Conservation (phyloP, 2,888 invertebrate species). For the Lasioglossum lativentre region DNA sequence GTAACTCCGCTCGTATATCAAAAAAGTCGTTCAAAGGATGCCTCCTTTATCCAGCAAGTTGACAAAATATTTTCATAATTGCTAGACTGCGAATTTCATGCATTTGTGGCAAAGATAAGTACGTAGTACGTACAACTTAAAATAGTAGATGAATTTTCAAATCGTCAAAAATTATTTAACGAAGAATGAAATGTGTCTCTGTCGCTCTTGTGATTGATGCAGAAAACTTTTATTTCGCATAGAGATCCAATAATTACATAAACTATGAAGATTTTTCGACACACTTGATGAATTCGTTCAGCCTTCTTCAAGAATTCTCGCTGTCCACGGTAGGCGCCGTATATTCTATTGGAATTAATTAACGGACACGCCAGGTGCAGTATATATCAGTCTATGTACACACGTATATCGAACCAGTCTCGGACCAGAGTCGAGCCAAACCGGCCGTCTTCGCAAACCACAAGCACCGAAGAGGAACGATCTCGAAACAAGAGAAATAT, state of each 20-base stretch:
- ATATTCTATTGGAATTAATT: slow-evolving; percentile 53
- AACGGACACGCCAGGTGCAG: slow-evolving; percentile 46
- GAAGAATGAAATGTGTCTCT: too few relatives aligned
- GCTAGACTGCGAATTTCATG: too few relatives aligned
- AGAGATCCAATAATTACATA: too few relatives aligned
- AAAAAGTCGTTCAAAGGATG: neutral
- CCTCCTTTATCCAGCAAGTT: neutral
- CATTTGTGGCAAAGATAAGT: too few relatives aligned
- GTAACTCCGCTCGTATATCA: neutral
- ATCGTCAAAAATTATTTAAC: too few relatives aligned
- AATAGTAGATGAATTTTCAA: too few relatives aligned
- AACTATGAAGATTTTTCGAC: neutral
- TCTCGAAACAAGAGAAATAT: slow-evolving; percentile 49
- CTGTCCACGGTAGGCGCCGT: slow-evolving; percentile 4
- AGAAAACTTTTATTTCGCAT: too few relatives aligned
- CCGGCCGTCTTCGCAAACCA: slow-evolving; percentile 57
- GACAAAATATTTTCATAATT: neutral
- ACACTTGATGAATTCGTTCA: neutral
- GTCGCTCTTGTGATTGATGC: too few relatives aligned
- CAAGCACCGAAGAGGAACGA: slow-evolving; percentile 60
- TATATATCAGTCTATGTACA: slow-evolving; percentile 22
- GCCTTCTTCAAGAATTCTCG: neutral
- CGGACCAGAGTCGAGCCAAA: slow-evolving; percentile 16
- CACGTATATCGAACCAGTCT: slow-evolving; percentile 29
- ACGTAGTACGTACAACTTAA: too few relatives aligned